phyloP scores from a whole-genome alignment of 2,888 invertebrate genomes.

The Dinocampus coccinellae region DNA sequence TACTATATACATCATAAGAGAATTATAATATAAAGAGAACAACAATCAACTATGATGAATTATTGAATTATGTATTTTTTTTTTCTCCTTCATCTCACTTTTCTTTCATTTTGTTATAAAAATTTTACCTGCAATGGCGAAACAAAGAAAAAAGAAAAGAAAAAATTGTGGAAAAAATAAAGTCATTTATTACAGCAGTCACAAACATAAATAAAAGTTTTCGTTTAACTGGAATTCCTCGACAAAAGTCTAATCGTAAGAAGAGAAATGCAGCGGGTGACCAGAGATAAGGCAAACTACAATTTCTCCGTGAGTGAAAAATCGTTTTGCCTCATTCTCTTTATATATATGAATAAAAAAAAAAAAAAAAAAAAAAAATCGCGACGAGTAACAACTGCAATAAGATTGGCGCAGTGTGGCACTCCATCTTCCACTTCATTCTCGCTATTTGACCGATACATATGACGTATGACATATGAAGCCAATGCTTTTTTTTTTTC shows the following conservation, averaged over 20 bases:
- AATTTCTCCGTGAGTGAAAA: conserved; percentile 33
- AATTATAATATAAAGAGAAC: conserved; percentile 6
- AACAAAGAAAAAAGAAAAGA: conserved; percentile 1
- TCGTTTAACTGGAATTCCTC: conserved; percentile 21
- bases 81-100: neutral
- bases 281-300: conserved; percentile 32
- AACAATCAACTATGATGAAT: conserved; percentile 11
- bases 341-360: neutral
- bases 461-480: neutral
- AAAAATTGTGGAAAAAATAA: conserved; percentile 26
- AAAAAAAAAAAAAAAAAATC: neutral
- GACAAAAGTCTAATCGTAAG: conserved; percentile 24
- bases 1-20: conserved; percentile 6
- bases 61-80: neutral
- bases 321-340: conserved; percentile 13
- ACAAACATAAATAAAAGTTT: conserved; percentile 21
- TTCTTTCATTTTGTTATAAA: neutral
- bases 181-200: conserved; percentile 29
- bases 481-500: neutral
- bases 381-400: too few relatives aligned
- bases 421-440: conserved; percentile 24
- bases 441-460: conserved; percentile 4
- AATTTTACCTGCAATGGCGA: neutral
- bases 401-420: conserved; percentile 1
- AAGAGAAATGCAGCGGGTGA: conserved; percentile 29